Evolutionary conservation across 2,888 invertebrate genomes (phyloP).

Genomic region (Spodoptera picta): DNA sequence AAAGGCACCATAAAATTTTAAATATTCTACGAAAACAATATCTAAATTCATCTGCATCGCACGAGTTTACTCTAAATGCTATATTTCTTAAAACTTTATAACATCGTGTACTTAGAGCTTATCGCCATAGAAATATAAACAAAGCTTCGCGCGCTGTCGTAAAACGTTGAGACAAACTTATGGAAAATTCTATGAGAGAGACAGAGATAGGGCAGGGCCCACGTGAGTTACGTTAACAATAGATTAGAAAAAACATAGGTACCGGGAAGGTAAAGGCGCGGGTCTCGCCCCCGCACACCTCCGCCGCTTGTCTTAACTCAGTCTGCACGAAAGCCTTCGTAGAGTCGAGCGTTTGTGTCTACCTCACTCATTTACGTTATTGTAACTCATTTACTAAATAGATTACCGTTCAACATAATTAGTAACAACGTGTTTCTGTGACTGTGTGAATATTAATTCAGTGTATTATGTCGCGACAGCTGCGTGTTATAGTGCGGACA

Average conservation of each 20-base stretch:
- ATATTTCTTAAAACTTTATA: conserved; percentile 66
- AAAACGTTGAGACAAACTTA: conserved; percentile 65
- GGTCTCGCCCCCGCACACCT: conserved; percentile 73
- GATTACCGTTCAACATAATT: conserved; percentile 53
- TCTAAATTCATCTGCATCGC: conserved; percentile 61
- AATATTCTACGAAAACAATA: background rate
- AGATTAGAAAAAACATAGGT: conserved; percentile 81
- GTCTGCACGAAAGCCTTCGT: conserved; percentile 77
- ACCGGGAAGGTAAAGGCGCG: conserved; percentile 82
- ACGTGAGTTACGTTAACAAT: conserved; percentile 86
- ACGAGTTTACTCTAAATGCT: conserved; percentile 64
- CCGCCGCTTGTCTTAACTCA: conserved; percentile 66
- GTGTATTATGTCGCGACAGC: conserved; percentile 66
- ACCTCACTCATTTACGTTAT: conserved; percentile 35
- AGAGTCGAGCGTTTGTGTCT: conserved; percentile 66
- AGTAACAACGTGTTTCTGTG: conserved; percentile 58
- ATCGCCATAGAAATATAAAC: conserved; percentile 81
- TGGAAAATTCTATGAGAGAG: conserved; percentile 51
- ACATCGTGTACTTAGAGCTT: conserved; percentile 65
- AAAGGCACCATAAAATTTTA: conserved; percentile 8
- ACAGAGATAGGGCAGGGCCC: conserved; percentile 75
- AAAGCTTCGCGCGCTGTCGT: conserved; percentile 68
- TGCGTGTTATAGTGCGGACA: conserved; percentile 64
- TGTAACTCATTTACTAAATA: conserved; percentile 26
- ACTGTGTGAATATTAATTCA: conserved; percentile 59